A percentile compares a stretch with the other conserved stretches of the same genome.
Conservation (phyloP, 2,113 vertebrate species). For the Sprattus sprattus region DNA sequence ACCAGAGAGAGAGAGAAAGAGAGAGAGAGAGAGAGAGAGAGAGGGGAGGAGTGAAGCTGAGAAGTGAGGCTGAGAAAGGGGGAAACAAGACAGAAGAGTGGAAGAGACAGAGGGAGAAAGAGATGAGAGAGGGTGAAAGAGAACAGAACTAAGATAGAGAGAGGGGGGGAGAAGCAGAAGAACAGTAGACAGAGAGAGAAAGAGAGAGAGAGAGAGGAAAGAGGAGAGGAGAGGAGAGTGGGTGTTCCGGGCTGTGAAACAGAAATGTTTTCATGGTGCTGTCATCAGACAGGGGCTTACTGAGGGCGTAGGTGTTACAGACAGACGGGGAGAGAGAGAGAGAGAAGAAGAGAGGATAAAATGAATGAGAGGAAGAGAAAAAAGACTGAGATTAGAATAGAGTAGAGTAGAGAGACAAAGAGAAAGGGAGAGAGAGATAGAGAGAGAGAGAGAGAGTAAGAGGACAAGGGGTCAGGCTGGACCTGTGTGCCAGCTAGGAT, state of each 20-base stretch:
- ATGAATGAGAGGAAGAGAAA: neutral
- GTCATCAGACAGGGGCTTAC: conserved; percentile 61
- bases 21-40: conserved; percentile 13
- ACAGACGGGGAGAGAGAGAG: conserved; percentile 45
- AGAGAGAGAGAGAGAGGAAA: neutral
- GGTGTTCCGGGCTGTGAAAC: conserved; percentile 59
- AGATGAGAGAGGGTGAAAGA: conserved; percentile 31
- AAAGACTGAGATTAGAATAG: neutral
- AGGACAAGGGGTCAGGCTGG: neutral
- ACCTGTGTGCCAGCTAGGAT: neutral
- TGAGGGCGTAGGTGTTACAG: conserved; percentile 59
- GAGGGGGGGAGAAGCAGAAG: conserved; percentile 14
- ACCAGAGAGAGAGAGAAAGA: conserved; percentile 8
- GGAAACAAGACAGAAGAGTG: conserved; percentile 23
- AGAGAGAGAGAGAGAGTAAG: neutral
- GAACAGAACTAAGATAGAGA: conserved; percentile 44
- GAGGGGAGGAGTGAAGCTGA: neutral
- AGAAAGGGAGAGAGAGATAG: neutral
- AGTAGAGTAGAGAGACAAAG: neutral
- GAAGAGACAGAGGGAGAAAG: conserved; percentile 30
- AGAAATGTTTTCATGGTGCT: conserved; percentile 66
- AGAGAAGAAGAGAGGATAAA: conserved; percentile 32
- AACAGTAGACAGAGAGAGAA: conserved; percentile 35
- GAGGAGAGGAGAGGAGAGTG: conserved; percentile 35
- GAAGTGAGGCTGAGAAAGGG: neutral